phyloP scores from a whole-genome alignment of 2,888 invertebrate species.

The Tanytarsus gracilentus region DNA sequence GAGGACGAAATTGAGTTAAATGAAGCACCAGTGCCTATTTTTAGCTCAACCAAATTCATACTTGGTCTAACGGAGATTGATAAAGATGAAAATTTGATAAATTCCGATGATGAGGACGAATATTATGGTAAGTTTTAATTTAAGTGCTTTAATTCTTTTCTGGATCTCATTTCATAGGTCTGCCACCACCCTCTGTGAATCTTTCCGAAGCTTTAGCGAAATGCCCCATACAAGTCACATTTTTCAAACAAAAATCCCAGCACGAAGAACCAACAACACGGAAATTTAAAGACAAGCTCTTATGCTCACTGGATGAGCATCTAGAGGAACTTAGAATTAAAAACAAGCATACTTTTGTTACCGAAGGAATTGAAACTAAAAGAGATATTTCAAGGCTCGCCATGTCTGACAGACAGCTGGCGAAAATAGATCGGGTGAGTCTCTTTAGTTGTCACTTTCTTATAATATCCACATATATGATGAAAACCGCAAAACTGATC shows the following conservation, averaged over 20 bases:
- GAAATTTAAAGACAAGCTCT: conserved; percentile 1
- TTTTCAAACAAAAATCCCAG: conserved; percentile 1
- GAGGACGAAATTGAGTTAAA: too few relatives aligned
- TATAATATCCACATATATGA: too few relatives aligned
- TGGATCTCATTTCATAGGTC: conserved; percentile 31
- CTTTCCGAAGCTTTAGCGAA: conserved; percentile 33
- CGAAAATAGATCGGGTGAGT: conserved; percentile 36
- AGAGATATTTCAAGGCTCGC: not conserved
- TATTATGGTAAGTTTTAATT: conserved; percentile 12
- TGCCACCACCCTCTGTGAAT: conserved; percentile 34
- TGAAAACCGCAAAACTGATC: conserved; percentile 43
- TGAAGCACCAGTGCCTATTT: not conserved
- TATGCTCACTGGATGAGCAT: not conserved
- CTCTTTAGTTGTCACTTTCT: too few relatives aligned
- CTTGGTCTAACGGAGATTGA: not conserved
- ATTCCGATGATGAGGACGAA: not conserved
- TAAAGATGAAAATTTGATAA: not conserved
- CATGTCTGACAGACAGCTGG: conserved; percentile 8
- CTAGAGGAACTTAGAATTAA: not conserved
- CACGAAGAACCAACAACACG: not conserved
- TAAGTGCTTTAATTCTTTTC: not conserved
- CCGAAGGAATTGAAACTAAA: conserved; percentile 23
- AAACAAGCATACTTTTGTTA: conserved; percentile 2
- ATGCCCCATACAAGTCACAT: conserved; percentile 14
- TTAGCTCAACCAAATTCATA: not conserved